phyloP scores from a whole-genome alignment of 2,113 vertebrate genomes.

The Ictidomys tridecemlineatus region DNA sequence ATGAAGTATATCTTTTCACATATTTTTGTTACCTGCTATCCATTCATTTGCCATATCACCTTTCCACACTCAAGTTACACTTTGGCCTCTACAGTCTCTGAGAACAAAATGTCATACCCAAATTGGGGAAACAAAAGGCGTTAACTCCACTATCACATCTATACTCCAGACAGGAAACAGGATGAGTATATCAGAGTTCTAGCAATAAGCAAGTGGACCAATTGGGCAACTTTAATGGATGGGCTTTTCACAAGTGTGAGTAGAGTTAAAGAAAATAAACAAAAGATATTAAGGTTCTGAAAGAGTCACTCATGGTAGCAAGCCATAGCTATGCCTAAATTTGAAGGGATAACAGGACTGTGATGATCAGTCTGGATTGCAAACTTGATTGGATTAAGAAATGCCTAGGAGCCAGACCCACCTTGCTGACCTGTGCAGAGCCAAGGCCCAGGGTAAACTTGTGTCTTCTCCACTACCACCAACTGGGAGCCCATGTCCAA shows the following conservation, averaged over 20 bases:
- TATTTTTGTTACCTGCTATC: background rate
- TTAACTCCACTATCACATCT: background rate
- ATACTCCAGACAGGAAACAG: background rate
- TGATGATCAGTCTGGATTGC: too few relatives aligned
- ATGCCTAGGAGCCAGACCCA: too few relatives aligned
- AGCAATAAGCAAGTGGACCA: background rate
- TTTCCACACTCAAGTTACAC: background rate
- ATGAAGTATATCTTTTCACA: background rate
- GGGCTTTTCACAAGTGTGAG: background rate
- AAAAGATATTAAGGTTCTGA: background rate
- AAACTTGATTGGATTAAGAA: too few relatives aligned
- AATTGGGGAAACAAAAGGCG: background rate
- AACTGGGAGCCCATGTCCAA: too few relatives aligned
- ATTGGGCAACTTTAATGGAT: background rate
- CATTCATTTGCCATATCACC: background rate
- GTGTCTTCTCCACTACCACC: too few relatives aligned
- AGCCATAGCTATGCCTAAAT: background rate
- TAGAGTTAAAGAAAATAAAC: background rate
- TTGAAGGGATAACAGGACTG: background rate
- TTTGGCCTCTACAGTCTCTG: background rate
- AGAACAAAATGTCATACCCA: background rate
- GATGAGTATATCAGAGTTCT: background rate
- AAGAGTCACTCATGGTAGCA: background rate
- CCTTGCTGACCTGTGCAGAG: too few relatives aligned
- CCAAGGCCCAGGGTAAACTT: too few relatives aligned